A percentile compares a stretch with the other conserved stretches of the same genome.
Evolutionary conservation across 2,797 vertebrate genomes (phyloP).

Genomic region (Peromyscus attwateri): DNA sequence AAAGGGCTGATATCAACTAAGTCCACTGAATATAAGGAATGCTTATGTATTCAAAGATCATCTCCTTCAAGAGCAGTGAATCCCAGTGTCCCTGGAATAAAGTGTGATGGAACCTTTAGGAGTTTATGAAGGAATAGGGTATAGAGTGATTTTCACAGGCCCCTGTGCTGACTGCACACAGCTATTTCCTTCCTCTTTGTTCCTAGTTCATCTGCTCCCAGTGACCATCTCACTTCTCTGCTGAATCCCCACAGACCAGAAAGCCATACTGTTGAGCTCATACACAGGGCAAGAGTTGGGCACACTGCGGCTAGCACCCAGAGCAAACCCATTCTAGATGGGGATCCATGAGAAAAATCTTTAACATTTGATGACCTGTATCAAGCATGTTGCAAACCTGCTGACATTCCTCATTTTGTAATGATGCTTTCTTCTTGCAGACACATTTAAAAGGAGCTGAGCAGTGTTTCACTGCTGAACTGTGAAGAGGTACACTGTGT

Average conservation of each 20-base stretch:
- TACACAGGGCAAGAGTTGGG: neutral
- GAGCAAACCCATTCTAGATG: constrained; percentile 45
- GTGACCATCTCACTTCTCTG: neutral
- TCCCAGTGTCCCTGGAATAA: neutral
- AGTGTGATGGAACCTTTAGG: neutral
- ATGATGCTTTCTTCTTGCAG: neutral
- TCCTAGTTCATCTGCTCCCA: neutral
- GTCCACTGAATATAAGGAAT: neutral
- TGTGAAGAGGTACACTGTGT: neutral
- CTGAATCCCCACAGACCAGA: constrained; percentile 10
- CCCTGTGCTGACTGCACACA: neutral
- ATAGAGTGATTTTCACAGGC: neutral
- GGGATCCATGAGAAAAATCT: constrained; percentile 65
- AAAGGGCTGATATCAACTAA: neutral
- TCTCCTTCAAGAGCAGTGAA: constrained; percentile 35
- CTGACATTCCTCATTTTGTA: constrained; percentile 61
- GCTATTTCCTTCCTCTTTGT: neutral
- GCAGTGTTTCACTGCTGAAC: constrained; percentile 7
- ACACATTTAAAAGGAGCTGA: constrained; percentile 50
- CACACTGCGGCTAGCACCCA: neutral
- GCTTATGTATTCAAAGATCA: constrained; percentile 27
- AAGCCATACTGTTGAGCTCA: constrained; percentile 6
- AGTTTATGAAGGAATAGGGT: neutral
- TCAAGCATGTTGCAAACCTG: constrained; percentile 65
- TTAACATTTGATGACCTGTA: constrained; percentile 42